phyloP scores from a whole-genome alignment of 2,797 vertebrate genomes.

The Tragelaphus oryx region DNA sequence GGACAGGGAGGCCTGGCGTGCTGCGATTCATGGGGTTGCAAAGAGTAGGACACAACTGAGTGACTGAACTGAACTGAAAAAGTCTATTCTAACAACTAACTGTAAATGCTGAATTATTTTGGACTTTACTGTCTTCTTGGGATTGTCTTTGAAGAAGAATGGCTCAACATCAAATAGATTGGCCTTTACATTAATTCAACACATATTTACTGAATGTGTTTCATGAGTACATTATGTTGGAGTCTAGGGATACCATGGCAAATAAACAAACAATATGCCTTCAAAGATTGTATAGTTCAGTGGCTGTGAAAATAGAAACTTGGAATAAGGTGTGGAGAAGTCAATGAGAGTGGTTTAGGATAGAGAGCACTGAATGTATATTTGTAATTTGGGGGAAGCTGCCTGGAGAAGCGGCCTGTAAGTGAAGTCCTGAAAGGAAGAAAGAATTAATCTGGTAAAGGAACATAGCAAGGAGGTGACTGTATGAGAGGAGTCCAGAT shows the following conservation, averaged over 20 bases:
- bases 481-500: background rate
- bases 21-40: fast-evolving
- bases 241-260: background rate
- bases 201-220: background rate
- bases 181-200: background rate
- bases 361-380: background rate
- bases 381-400: background rate
- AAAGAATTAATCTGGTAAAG: background rate
- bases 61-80: background rate
- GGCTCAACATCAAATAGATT: background rate
- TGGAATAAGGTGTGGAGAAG: background rate
- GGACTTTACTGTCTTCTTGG: background rate
- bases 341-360: background rate
- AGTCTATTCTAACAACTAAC: background rate
- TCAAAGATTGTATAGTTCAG: background rate
- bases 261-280: background rate
- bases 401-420: background rate
- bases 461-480: background rate
- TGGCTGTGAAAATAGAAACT: background rate
- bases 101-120: constrained; percentile 34
- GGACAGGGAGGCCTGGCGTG: too few relatives aligned
- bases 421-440: background rate
- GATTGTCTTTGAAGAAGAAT: background rate
- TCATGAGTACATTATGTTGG: background rate
- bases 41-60: too few relatives aligned